Evolutionary conservation across 1,140 invertebrate genomes (phyloP).

Genomic region (Sinonovacula constricta): DNA sequence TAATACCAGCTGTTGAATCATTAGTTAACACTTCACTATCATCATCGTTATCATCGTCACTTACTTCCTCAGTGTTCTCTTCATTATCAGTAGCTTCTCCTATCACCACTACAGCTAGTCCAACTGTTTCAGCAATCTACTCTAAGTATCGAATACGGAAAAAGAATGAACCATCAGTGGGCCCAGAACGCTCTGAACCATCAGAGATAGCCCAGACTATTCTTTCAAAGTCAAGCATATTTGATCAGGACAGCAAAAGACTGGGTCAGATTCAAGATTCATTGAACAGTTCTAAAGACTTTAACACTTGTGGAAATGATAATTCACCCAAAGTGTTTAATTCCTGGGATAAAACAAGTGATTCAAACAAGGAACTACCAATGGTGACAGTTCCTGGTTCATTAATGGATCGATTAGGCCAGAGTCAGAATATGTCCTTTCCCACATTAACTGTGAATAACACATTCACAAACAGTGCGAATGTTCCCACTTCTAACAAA

Average conservation of each 20-base stretch:
- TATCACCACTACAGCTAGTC: slow-evolving; percentile 34
- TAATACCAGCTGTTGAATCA: slow-evolving; percentile 41
- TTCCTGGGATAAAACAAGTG: slow-evolving; percentile 76
- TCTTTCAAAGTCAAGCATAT: slow-evolving; percentile 90
- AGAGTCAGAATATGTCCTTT: slow-evolving; percentile 55
- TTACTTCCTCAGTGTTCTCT: slow-evolving; percentile 60
- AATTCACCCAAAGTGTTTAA: slow-evolving; percentile 49
- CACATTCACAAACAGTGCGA: slow-evolving; percentile 45
- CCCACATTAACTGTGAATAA: slow-evolving; percentile 60
- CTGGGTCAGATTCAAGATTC: slow-evolving; percentile 93
- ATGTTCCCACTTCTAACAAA: neutral
- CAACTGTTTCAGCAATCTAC: slow-evolving; percentile 51
- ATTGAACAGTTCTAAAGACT: slow-evolving; percentile 85
- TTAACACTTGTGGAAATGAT: slow-evolving; percentile 27
- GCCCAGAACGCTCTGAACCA: slow-evolving; percentile 81
- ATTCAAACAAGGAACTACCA: slow-evolving; percentile 74
- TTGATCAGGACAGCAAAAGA: slow-evolving; percentile 96
- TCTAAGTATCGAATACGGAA: slow-evolving; percentile 80
- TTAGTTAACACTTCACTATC: slow-evolving; percentile 47
- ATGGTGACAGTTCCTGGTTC: slow-evolving; percentile 59
- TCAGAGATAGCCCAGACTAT: slow-evolving; percentile 96
- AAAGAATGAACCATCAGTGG: slow-evolving; percentile 66
- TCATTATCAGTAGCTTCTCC: slow-evolving; percentile 5
- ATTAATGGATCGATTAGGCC: slow-evolving; percentile 55
- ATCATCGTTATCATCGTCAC: slow-evolving; percentile 49